Conservation (phyloP, 2,888 invertebrate species). For the Ormyrus pomaceus region DNA sequence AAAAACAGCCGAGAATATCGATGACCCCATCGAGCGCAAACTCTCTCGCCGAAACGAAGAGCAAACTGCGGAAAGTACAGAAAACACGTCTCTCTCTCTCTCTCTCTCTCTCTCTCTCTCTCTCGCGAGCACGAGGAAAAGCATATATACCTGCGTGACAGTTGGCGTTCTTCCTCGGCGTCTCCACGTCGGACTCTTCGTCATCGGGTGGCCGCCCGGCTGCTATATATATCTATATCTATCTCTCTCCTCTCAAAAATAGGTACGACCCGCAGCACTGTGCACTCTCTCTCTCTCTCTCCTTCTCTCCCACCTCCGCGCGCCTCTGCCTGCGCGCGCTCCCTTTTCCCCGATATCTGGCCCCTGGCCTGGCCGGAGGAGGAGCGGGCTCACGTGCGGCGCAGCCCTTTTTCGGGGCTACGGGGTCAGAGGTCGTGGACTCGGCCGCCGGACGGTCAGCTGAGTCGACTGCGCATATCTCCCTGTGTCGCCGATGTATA, state of each 20-base stretch:
- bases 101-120: no score
- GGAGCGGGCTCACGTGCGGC: background rate
- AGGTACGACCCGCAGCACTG: slow-evolving; percentile 32
- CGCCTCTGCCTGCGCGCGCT: background rate
- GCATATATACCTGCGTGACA: no score
- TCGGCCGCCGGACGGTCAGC: slow-evolving; percentile 9
- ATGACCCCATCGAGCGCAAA: no score
- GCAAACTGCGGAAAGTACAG: no score
- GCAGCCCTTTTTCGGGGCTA: background rate
- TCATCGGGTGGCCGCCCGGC: background rate
- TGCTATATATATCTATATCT: background rate
- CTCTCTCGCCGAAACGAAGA: no score
- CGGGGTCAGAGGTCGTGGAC: background rate
- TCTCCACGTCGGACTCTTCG: slow-evolving; percentile 12
- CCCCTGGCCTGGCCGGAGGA: background rate
- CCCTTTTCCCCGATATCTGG: background rate
- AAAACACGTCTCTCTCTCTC: no score
- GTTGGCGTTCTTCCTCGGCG: slow-evolving; percentile 26
- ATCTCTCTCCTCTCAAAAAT: slow-evolving; percentile 38
- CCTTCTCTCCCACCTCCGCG: slow-evolving; percentile 1
- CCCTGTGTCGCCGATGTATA: no score
- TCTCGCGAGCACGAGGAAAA: background rate
- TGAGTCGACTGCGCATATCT: background rate
- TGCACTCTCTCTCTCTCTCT: slow-evolving; percentile 14
- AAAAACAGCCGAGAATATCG: no score